phyloP scores from a whole-genome alignment of 2,888 invertebrate genomes.

The Ramazzottius varieornatus region DNA sequence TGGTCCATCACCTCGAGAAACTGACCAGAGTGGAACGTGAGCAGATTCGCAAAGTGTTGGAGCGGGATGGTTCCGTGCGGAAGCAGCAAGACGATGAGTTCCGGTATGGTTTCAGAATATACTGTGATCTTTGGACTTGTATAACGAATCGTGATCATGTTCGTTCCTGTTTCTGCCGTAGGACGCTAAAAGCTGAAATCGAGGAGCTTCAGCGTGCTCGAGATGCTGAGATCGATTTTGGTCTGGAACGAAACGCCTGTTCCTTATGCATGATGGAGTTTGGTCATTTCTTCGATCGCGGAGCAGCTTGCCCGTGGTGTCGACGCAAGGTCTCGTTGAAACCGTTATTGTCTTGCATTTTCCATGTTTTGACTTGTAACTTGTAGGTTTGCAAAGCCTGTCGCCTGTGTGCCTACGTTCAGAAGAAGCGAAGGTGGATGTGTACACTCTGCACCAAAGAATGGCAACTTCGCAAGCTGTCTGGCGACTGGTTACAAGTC shows the following conservation, averaged over 20 bases:
- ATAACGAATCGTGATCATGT: no score
- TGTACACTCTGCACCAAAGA: neutral
- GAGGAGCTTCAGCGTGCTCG: neutral
- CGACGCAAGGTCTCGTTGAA: neutral
- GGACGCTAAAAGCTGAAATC: neutral
- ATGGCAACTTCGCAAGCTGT: neutral
- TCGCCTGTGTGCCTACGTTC: neutral
- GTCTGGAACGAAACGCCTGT: neutral
- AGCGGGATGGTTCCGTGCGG: neutral
- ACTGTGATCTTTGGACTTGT: no score
- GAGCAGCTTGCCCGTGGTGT: neutral
- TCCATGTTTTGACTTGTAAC: no score
- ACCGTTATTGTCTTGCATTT: no score
- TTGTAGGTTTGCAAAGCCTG: neutral
- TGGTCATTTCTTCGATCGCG: neutral
- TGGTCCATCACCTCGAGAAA: neutral
- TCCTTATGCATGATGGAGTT: neutral
- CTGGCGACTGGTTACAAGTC: neutral
- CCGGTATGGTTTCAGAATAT: no score
- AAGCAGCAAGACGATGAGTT: neutral
- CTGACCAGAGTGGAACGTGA: neutral
- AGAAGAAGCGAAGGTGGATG: neutral
- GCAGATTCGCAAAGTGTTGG: neutral
- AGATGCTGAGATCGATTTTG: neutral
- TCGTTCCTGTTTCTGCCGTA: neutral